Evolutionary conservation across 2,113 vertebrate genomes (phyloP).

Genomic region (Sapayoa aenigma): DNA sequence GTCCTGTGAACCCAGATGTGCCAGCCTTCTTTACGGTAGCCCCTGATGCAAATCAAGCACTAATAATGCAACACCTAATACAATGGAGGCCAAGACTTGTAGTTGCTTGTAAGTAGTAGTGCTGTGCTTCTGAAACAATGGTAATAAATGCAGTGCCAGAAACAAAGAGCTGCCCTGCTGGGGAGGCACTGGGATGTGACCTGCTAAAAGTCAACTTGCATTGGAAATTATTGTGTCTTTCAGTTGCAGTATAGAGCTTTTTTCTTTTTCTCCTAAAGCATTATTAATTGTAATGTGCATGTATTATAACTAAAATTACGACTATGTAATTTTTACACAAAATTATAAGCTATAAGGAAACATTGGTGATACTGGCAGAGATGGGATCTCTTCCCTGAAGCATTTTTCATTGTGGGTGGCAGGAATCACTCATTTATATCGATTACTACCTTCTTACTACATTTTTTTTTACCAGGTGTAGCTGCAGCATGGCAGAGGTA

Average conservation of each 20-base stretch:
- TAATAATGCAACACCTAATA: not conserved
- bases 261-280: not conserved
- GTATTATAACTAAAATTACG: not conserved
- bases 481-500: not conserved
- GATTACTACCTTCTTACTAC: not conserved
- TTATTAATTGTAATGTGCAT: not conserved
- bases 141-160: not conserved
- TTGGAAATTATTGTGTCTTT: not conserved
- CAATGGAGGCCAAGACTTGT: not conserved
- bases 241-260: not conserved
- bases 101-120: not conserved
- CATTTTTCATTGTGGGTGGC: not conserved
- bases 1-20: not conserved
- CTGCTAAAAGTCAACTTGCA: not conserved
- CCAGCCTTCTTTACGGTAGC: not conserved
- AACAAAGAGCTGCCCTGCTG: not conserved
- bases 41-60: rapidly evolving
- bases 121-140: not conserved
- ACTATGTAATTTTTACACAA: not conserved
- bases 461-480: not conserved
- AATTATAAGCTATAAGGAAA: not conserved
- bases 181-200: not conserved
- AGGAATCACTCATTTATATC: not conserved
- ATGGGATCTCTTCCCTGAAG: not conserved
- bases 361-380: not conserved